Evolutionary conservation across 1,140 invertebrate genomes (phyloP), one percentile per base, ranked within the genome.

Genomic region (Cotesia vestalis): DNA sequence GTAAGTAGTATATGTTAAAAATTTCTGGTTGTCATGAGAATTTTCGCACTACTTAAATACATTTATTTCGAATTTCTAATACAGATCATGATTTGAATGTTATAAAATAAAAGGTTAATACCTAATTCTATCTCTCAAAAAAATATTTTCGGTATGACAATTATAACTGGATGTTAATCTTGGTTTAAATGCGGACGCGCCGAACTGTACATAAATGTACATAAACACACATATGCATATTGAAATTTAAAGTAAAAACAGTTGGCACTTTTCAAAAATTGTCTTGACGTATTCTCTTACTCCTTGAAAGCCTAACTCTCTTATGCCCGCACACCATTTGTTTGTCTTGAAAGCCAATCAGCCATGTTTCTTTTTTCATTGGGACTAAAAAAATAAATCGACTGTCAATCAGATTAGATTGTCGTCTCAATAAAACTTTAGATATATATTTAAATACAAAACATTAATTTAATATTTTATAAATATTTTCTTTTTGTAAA

Each of bases 261-360:
- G 51, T 67, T 67, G 66, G 66, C 14, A 67, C 6, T 52, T 27
- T 53, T 67, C 52, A 67, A 11, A 53, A 66, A 40, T 66, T 67
- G 14, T 67, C 52, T 67, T 12, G 51, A 59, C 57, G 17, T 59
- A 59, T 59, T 27, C 20, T 59, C 57, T 59, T 59, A 27, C 6
- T 57, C 11, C 12, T 55, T 67, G 55, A 67, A 67, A 55, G 20
- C 34, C 11, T 27, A 35, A 51, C 64, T 34, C 57, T 67, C 63
- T 36, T 34, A 35, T 11, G 14, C 53, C 36, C 53, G 35, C 53
- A 53, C 66, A 36, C 51, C 53, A 79, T 81, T 81, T 81, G 80
- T 81, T 81, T 80, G 77, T 80, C 79, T 81, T 80, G 78, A 78
- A 79, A 81, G 78, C 77, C 77, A 80, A 81, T 81, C 79, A 73